Evolutionary conservation across 1,140 invertebrate species (phyloP), one percentile per base, ranked within the genome.

Genomic region (Holcopasites calliopsidis): DNA sequence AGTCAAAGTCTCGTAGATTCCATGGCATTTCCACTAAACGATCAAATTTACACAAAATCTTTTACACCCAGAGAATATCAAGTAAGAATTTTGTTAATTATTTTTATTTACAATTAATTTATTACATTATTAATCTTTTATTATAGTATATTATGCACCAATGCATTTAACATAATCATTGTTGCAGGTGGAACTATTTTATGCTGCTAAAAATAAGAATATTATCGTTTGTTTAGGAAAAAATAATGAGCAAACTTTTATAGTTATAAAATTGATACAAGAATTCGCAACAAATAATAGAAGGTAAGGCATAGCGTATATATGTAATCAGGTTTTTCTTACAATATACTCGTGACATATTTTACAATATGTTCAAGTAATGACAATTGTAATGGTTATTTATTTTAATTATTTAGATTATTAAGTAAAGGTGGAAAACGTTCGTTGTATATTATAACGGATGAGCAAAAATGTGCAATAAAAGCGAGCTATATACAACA

Each of bases 211-310:
- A 83, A 92, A 95, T 76, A 93, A 93, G 65, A 97, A 99, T 90
- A 95, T 96, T 18, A 97, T 99, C 77, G 94, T 97, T 60, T 97
- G 96, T 88, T 92, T 98, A 50, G 95, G 95, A 54, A 96, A 96
- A 79, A 94, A 94, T 58, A 93, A 94, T 21, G 97, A 97, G 50
- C 98, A 98, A 92, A 95, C 96, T 38, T 99, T 98, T 89, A 95
- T 99, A 80, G 94, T 95, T 8, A 94, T 97, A 10, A 96, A 98
- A 93, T 91, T 99, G 18, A 94, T 98, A 52, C 96, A 97, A 92
- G 95, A 96, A 87, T 88, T 94, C 66, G 93, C 94, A 2, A 92
- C 92, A 77, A 88, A 92, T 82, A 91, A 94, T 83, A 84, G 94
- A 83, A 88, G 85, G 90, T 86, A 86, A 86, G 54, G 66, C 21